Base-by-base conservation (phyloP, 2,113 vertebrate species). In the Silurus asotus region DNA sequence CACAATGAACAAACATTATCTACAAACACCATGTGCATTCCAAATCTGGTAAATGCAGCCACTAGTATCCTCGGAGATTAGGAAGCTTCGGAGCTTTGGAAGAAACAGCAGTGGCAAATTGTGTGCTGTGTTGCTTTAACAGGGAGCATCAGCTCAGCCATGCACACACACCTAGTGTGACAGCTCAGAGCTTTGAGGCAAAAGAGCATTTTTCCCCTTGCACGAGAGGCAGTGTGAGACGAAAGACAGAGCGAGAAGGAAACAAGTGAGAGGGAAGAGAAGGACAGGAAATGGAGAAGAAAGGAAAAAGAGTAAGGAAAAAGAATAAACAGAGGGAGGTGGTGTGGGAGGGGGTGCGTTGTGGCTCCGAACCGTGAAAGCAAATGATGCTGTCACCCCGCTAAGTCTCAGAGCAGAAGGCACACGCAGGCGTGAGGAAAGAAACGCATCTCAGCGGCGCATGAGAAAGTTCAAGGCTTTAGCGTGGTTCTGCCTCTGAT, bases 371-470 rank as follows among this genome's bases (percentile, higher is more conserved):
- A 87, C 86, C 84, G 70, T 90, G 89, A 90, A 90, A 90, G 88
- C 88, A 87, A 92, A 91, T 80, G 84, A 88, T 88, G 84, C 79
- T 65, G 55, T 81, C 55, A 86, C 72, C 69, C 75, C 56, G 62
- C 82, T 85, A 81, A 81, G 58, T 91, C 90, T 89, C 91, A 49
- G 75, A 91, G 89, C 90, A 92, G 90, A 88, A 87, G 91, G 89
- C 79, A 69, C 86, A 88, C 62, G 88, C 85, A 87, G 84, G 86
- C 86, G 55, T 69, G 84, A 83, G 10, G 75, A 79, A 84, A 88
- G 84, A 84, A 87, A 86, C 83, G 2, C 51, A 14, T 75, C 85
- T 87, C 81, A 80, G 70, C 69, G 76, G 77, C 69, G 81, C 83
- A 69, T 48, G 28, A 67, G 55, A 62, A 81, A 86, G 85, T 87